These are phyloP conservation scores for Saguinus midas DNA, from an alignment of 2,113 vertebrate genomes.

Conservation along the genomic window DNA sequence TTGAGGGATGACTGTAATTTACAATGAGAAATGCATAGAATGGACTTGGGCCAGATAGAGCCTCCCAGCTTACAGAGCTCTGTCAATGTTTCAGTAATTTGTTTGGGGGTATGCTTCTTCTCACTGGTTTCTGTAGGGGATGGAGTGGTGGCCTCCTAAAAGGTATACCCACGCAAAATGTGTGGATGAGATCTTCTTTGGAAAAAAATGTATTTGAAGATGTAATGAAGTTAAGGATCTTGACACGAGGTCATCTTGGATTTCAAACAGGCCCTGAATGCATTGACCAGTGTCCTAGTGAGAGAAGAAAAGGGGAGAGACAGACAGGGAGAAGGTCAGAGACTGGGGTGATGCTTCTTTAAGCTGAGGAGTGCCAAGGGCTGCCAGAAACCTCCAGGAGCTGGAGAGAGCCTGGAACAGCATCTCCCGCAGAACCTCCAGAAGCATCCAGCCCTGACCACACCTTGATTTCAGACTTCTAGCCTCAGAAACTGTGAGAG, in stretches of 20 bases:
- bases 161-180: background rate
- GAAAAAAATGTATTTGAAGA: background rate
- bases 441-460: background rate
- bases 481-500: background rate
- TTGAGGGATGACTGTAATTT: background rate
- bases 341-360: rapidly evolving
- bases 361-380: background rate
- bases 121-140: background rate
- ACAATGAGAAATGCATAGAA: background rate
- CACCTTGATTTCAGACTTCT: rapidly evolving
- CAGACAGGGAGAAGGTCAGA: background rate
- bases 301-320: background rate
- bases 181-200: background rate
- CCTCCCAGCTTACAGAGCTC: background rate
- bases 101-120: background rate
- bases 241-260: background rate
- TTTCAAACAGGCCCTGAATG: background rate
- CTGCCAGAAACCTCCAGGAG: background rate
- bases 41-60: rapidly evolving
- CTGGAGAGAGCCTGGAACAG: background rate
- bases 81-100: background rate
- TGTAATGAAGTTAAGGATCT: background rate
- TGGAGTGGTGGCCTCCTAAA: background rate
- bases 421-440: background rate
- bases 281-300: background rate